Base-by-base conservation (phyloP, 2,888 invertebrate species). In the Himalopsyche anomala region DNA sequence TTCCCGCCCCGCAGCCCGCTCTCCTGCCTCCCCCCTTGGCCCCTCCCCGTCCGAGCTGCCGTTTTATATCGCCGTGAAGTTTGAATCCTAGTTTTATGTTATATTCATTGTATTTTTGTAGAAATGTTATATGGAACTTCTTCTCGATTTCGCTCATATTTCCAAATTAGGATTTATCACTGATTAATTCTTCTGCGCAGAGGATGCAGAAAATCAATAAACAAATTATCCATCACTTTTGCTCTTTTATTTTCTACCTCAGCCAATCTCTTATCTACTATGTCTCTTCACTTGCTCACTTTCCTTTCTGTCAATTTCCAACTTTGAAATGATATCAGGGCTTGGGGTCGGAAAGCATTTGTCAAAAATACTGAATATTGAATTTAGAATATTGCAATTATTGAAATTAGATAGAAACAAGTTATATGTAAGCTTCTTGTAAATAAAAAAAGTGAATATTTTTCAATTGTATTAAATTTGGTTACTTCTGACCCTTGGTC, bases 91-190 rank as follows among this genome's bases (percentile, higher is more conserved):
- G 74, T 36, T 74, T 86, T 86, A 85, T 85, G 83, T 88, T 86
- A 85, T 86, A 87, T 88, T 87, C 81, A 87, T 87, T 85, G 83
- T 88, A 88, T 88, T 88, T 88, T 88, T 88, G 88, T 88, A 87
- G 87, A 85, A 87, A 87, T 81, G 84, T 86, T 84, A 42, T 28
- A 83, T 86, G 79, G 86, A 86, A 84, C 85, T 86, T 88, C 86
- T 87, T 88, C 84, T 88, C 84, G 83, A 81, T 85, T 81, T 80
- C 84, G 84, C 84, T 87, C 84, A 83, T 87, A 80, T 87, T 84
- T 87, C 85, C 84, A 84, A 74, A 56, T 87, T 85, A 85, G 62
- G 85, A 86, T 86, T 28, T 80, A 85, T 87, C 54, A 82, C 85
- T 83, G 54, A 62, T 51, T 84, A 85, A 86, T 38, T 74, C 36